Base-by-base conservation (phyloP, 2,113 vertebrate species). In the Rhinogobius similis region DNA sequence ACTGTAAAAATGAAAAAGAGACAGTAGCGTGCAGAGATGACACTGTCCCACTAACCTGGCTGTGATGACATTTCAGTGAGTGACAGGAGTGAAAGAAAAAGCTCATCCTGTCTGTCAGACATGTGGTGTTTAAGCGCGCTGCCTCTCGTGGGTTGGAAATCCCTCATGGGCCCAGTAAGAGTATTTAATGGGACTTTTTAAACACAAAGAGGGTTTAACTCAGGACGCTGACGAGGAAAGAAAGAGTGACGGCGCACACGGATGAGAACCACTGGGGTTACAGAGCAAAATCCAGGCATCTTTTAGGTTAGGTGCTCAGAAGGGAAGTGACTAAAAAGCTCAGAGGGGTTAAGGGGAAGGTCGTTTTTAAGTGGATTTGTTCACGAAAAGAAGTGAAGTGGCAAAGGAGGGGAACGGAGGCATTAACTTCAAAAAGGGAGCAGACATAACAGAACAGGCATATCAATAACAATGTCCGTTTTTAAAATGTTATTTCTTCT, bases 251-350 rank as follows among this genome's bases (percentile, higher is more conserved):
- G 87, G 83, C 76, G 78, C 69, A 71, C 67, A 52, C 55, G 72
- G 68, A 84, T 86, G 75, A 87, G 88, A 87, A 77, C 21, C 68
- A 79, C 80, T 77, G 82, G 63, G 73, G 65, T 79, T 68, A 83
- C 67, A 67, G 71, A 84, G 83, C 77, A 75, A 75, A 82, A 76
- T 82, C 64, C 66, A 65, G 70, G 64, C 72, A 66, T 74, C 55
- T 53, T 86, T 80, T 70, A 46, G 16, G 44, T 20, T 72, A 62
- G 64, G 59, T 76, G 50, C 72, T 77, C 79, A 74, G 73, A 83
- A 78, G 24, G 18, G 55, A 70, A 73, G 56, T 72, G 68, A 76
- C 83, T 78, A 50, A 10, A 76, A 52, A 82, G 79, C 21, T 26
- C 48, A n/a, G 2, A 41, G 36, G 67, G 72, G 76, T 85, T 72